Percentiles rank a stretch among this genome's conserved stretches.
These are phyloP conservation scores for Pygoscelis adeliae DNA, from an alignment of 2,113 vertebrate genomes.

Conservation along the genomic window DNA sequence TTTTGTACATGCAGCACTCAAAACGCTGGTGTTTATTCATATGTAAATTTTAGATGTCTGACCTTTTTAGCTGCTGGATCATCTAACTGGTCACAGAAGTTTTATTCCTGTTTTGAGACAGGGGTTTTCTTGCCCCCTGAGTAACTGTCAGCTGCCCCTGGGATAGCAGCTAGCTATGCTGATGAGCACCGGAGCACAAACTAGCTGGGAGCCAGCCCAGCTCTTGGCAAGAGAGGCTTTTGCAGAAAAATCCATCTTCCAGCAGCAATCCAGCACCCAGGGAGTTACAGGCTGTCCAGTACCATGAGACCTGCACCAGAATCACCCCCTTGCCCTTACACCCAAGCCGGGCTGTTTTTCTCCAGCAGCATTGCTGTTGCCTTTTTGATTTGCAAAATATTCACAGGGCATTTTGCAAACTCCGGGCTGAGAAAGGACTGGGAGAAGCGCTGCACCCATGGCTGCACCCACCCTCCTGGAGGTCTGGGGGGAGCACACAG, in stretches of 20 bases:
- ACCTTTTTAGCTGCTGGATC: not conserved
- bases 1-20: not conserved
- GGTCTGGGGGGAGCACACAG: not conserved
- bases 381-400: not conserved
- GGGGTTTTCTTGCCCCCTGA: not conserved
- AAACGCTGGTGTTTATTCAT: not conserved
- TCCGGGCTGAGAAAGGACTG: not conserved
- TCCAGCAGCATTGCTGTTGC: not conserved
- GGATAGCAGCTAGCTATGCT: not conserved
- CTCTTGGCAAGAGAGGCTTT: not conserved
- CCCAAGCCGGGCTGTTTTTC: not conserved
- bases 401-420: not conserved
- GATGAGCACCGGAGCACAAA: not conserved
- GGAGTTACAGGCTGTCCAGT: not conserved
- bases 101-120: not conserved
- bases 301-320: not conserved
- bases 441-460: not conserved
- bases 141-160: not conserved
- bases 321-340: not conserved
- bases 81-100: not conserved
- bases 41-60: not conserved
- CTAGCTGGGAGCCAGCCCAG: not conserved
- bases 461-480: not conserved
- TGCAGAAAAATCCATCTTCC: not conserved
- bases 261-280: no score